Conservation (phyloP, 1,140 invertebrate species). For the Danaus plexippus region DNA sequence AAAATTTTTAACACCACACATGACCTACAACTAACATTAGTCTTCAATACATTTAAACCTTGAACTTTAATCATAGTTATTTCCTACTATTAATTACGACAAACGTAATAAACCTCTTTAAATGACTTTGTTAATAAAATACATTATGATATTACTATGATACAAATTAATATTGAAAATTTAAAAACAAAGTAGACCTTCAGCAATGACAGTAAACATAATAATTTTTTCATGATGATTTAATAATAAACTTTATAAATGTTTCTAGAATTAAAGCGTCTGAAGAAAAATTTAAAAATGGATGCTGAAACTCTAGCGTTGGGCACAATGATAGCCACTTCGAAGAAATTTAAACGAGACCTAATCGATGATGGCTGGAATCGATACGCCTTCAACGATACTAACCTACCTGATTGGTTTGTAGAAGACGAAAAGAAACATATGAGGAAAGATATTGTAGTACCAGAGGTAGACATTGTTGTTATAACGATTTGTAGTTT, state of each 20-base stretch:
- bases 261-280: constrained; percentile 51
- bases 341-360: constrained; percentile 88
- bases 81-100: too few relatives aligned
- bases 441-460: constrained; percentile 83
- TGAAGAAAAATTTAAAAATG: constrained; percentile 81
- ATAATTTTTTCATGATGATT: too few relatives aligned
- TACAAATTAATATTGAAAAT: too few relatives aligned
- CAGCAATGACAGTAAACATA: too few relatives aligned
- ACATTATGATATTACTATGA: too few relatives aligned
- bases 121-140: too few relatives aligned
- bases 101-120: too few relatives aligned
- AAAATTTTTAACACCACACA: constrained; percentile 1
- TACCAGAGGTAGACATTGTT: constrained; percentile 77
- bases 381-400: constrained; percentile 90
- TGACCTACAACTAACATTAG: too few relatives aligned
- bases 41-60: too few relatives aligned
- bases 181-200: too few relatives aligned
- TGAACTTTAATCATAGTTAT: too few relatives aligned
- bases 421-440: constrained; percentile 93
- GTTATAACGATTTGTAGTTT: too few relatives aligned
- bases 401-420: constrained; percentile 97
- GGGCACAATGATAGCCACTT: constrained; percentile 87
- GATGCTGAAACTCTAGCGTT: constrained; percentile 89
- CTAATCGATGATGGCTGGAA: constrained; percentile 93
- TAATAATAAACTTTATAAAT: constrained; percentile 3